These are phyloP conservation scores for Lordiphosa stackelbergi DNA, from an alignment of 1,140 invertebrate species.

Conservation along the genomic window DNA sequence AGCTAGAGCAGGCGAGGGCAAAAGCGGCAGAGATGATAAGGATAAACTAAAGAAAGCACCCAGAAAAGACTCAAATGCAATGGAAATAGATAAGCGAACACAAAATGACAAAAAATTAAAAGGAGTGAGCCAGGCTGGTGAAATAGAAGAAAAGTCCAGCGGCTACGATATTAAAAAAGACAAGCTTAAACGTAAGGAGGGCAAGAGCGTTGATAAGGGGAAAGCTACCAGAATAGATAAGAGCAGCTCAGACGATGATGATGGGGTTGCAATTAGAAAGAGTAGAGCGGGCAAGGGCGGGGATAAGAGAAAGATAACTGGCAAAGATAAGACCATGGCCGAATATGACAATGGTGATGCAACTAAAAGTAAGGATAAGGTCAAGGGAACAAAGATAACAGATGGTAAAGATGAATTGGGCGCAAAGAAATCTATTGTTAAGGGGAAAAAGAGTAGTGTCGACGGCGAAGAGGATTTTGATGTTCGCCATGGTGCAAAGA, in stretches of 20 bases:
- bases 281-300: not conserved
- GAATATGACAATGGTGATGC: not conserved
- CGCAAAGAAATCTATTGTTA: not conserved
- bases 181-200: not conserved
- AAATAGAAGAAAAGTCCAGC: conserved; percentile 8
- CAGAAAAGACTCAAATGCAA: no score
- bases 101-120: not conserved
- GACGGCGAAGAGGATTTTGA: not conserved
- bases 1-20: not conserved
- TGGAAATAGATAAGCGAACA: not conserved
- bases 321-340: not conserved
- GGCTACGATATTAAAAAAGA: not conserved
- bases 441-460: not conserved
- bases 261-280: not conserved
- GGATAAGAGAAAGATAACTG: not conserved
- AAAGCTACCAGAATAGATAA: not conserved
- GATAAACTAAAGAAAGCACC: not conserved
- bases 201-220: not conserved
- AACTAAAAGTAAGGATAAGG: not conserved
- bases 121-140: not conserved
- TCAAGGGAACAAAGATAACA: not conserved
- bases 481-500: not conserved
- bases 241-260: not conserved
- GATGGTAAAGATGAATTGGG: not conserved
- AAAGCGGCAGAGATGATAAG: not conserved